Evolutionary conservation across 2,888 invertebrate genomes (phyloP), one percentile per base, ranked within the genome.

Genomic region (Tetropium fuscum): DNA sequence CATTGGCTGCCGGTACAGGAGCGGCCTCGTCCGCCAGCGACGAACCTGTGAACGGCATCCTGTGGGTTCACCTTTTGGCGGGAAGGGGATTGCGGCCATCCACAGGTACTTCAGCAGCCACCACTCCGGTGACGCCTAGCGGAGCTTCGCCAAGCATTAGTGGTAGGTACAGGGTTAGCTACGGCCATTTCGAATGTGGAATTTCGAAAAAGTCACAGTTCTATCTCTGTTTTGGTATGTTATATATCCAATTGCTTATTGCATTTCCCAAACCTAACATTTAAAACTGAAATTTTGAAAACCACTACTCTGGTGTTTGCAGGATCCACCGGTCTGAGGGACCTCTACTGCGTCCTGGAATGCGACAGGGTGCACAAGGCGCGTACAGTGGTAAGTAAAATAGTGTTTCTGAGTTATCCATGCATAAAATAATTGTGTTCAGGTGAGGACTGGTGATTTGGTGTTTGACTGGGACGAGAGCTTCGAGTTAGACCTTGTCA

Each of bases 391-490:
- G 97, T 87, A 69, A 82, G 86, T 82, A 57, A 7, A 13, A 7
- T 3, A 2, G 13, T 13, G 11, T 34, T 13, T 15, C 15, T 34
- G 15, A 7, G 7, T 27, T 27, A 6, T 27, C 2, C 2, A 3
- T 27, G 8, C n/a, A n/a, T 2, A 27, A 27, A 7, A 16, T 8
- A 10, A 20, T 19, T 51, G 6, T 51, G 54, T 54, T 38, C 62
- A 87, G 87, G 87, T 98, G 20, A 88, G 97, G 54, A 97, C 96
- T 1, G 97, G 97, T 2, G 97, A 97, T 80, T 87, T 97, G 41
- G 95, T 96, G 79, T 98, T 98, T 81, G 97, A 98, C 82, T 99
- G 99, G 99, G 97, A 98, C 79, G 99, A 99, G 81, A 95, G 96
- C 10, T 99, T 99, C 79, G 98, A 99, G 80, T 84, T 99, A 74